phyloP scores from a whole-genome alignment of 2,888 invertebrate genomes.

The Hoplodrina ambigua region DNA sequence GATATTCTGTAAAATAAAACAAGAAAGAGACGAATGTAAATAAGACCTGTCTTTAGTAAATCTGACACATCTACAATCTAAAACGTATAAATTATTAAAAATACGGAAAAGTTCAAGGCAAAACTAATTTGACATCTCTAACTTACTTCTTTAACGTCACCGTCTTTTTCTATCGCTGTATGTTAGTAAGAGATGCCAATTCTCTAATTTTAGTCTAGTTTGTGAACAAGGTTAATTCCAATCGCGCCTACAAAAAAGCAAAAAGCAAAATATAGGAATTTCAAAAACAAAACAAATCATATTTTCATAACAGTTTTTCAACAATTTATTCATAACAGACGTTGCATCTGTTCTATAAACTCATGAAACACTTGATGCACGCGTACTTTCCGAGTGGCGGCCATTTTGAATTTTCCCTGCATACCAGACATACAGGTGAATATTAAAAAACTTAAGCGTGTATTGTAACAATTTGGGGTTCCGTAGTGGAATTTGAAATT shows the following conservation, averaged over 20 bases:
- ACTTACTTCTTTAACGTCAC: too few relatives aligned
- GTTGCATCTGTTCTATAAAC: constrained; percentile 7
- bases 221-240: too few relatives aligned
- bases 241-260: background rate
- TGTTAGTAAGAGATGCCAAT: too few relatives aligned
- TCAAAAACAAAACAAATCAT: background rate
- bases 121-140: too few relatives aligned
- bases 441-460: constrained; percentile 78
- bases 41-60: too few relatives aligned
- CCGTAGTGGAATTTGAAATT: constrained; percentile 16
- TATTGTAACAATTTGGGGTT: constrained; percentile 62
- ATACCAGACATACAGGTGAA: constrained; percentile 61
- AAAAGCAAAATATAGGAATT: background rate
- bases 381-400: constrained; percentile 18
- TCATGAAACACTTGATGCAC: constrained; percentile 31
- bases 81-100: too few relatives aligned
- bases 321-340: constrained; percentile 31
- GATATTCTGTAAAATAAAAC: too few relatives aligned
- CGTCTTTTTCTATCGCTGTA: too few relatives aligned
- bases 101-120: too few relatives aligned
- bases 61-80: too few relatives aligned
- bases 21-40: too few relatives aligned
- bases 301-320: constrained; percentile 20
- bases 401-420: constrained; percentile 58
- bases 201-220: too few relatives aligned